These are phyloP conservation scores for Sinhomidia bicolor DNA, from an alignment of 2,888 invertebrate species.

Conservation along the genomic window DNA sequence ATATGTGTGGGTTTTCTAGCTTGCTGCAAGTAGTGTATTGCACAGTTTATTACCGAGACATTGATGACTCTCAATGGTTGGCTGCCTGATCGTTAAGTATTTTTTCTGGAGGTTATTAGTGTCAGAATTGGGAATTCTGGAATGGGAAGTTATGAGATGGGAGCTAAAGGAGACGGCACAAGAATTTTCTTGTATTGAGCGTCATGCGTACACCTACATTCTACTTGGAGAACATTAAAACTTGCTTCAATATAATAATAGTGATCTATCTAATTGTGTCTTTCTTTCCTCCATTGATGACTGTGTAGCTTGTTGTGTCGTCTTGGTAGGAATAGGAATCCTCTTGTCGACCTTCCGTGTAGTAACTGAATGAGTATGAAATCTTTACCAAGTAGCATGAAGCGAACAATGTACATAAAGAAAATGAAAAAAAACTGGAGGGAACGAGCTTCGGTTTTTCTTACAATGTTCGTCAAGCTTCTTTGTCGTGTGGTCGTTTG, in stretches of 20 bases:
- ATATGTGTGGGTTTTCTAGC: background rate
- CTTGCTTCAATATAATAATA: background rate
- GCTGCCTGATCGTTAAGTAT: constrained; percentile 69
- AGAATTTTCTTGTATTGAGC: constrained; percentile 46
- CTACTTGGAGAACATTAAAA: background rate
- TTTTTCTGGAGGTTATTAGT: constrained; percentile 74
- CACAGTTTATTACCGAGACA: constrained; percentile 66
- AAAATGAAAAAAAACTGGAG: background rate
- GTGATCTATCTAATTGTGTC: constrained; percentile 9
- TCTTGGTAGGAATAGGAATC: background rate
- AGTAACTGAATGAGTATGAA: constrained; percentile 29
- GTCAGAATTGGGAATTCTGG: constrained; percentile 71
- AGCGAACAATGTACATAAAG: background rate
- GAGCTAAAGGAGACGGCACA: constrained; percentile 56
- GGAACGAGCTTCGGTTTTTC: background rate
- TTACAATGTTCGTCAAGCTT: background rate
- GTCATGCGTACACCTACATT: background rate
- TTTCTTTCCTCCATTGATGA: background rate
- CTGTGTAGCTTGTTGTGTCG: background rate
- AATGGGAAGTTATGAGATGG: constrained; percentile 75
- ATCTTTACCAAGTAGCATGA: constrained; percentile 19
- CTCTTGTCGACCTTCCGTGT: constrained; percentile 5
- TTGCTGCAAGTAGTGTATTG: background rate
- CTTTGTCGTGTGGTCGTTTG: background rate
- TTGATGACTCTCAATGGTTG: constrained; percentile 66